phyloP scores from a whole-genome alignment of 2,797 vertebrate genomes.

The Gila robusta region DNA sequence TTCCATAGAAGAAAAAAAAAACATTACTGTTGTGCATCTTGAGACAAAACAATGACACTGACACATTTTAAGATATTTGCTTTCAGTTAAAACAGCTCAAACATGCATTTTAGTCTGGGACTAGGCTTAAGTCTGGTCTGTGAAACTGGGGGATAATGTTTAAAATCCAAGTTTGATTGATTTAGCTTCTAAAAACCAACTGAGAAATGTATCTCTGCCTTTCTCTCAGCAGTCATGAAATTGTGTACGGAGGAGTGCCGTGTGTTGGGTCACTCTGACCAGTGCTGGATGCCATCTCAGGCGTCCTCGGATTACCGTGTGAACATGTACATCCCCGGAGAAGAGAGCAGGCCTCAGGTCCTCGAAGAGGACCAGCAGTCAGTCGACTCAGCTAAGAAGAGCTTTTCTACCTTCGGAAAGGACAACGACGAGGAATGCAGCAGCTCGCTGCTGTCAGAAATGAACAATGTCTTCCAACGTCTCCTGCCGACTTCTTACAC shows the following conservation, averaged over 20 bases:
- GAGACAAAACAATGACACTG: background rate
- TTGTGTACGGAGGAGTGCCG: conserved; percentile 97
- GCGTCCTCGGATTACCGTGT: conserved; percentile 90
- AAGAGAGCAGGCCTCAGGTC: conserved; percentile 82
- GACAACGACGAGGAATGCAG: conserved; percentile 82
- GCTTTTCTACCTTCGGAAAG: conserved; percentile 97
- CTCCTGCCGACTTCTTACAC: conserved; percentile 88
- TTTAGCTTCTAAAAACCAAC: background rate
- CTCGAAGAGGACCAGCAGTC: conserved; percentile 84
- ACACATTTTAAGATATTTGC: background rate
- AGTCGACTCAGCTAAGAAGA: conserved; percentile 85
- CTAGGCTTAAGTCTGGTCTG: background rate
- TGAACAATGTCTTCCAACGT: conserved; percentile 96
- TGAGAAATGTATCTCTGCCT: background rate
- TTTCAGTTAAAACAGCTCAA: background rate
- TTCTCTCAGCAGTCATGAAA: conserved; percentile 84
- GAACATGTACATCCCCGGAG: conserved; percentile 97
- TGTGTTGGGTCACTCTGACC: conserved; percentile 95
- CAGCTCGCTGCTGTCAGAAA: conserved; percentile 92
- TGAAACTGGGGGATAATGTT: background rate
- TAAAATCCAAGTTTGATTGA: background rate
- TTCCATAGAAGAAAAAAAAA: background rate
- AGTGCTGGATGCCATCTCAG: conserved; percentile 97
- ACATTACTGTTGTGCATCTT: background rate
- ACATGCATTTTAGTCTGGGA: background rate